Evolutionary conservation across 2,888 invertebrate species (phyloP).

Genomic region (Eilema caniola): DNA sequence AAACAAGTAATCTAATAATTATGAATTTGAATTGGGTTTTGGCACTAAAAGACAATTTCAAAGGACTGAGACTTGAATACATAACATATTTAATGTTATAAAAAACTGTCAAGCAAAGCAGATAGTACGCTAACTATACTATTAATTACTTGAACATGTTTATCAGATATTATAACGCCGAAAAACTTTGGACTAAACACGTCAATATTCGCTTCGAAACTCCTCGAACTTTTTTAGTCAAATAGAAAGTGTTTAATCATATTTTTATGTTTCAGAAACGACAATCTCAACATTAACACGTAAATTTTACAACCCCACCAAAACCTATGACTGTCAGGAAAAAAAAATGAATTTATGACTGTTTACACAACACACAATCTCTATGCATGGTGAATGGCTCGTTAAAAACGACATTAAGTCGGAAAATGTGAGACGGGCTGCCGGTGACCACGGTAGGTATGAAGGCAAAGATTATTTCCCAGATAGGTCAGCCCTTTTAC

Average conservation of each 20-base stretch:
- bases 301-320: slow-evolving; percentile 47
- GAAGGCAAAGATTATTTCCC: slow-evolving; percentile 49
- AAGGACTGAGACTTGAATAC: too few relatives aligned
- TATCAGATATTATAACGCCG: not conserved
- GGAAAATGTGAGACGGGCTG: slow-evolving; percentile 57
- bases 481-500: slow-evolving; percentile 27
- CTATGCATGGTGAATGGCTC: slow-evolving; percentile 64
- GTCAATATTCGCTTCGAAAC: not conserved
- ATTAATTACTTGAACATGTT: too few relatives aligned
- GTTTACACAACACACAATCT: slow-evolving; percentile 62
- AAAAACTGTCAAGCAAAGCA: too few relatives aligned
- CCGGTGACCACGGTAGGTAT: slow-evolving; percentile 53
- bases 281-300: slow-evolving; percentile 45
- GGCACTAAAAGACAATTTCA: too few relatives aligned
- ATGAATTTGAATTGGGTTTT: too few relatives aligned
- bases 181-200: not conserved
- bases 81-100: too few relatives aligned
- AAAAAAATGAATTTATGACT: slow-evolving; percentile 61
- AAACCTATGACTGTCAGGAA: slow-evolving; percentile 51
- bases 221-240: not conserved
- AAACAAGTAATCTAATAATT: too few relatives aligned
- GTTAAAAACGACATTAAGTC: slow-evolving; percentile 78
- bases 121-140: too few relatives aligned
- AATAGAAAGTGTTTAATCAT: slow-evolving; percentile 8
- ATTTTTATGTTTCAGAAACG: slow-evolving; percentile 20